Conservation (phyloP, 2,797 vertebrate species). For the Pangasius sanitwongsei region DNA sequence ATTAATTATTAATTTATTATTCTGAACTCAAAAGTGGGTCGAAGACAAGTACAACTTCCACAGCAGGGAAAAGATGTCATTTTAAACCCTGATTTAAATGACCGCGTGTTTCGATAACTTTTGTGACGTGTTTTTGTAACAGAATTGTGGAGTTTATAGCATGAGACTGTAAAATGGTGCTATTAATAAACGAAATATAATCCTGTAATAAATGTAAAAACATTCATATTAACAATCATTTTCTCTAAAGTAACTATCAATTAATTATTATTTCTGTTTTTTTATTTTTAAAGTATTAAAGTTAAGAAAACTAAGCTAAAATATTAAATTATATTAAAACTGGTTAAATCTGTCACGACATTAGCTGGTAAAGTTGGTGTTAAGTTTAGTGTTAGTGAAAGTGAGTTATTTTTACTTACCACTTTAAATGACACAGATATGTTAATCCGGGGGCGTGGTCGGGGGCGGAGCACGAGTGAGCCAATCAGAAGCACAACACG, state of each 20-base stretch:
- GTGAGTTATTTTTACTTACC: not conserved
- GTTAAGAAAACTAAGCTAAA: not conserved
- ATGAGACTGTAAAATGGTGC: not conserved
- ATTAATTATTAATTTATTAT: slow-evolving; percentile 15
- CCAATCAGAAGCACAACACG: not conserved
- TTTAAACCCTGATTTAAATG: not conserved
- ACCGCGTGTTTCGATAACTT: not conserved
- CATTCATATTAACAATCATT: not conserved
- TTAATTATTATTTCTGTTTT: not conserved
- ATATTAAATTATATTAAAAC: not conserved
- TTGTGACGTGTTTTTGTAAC: not conserved
- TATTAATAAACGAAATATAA: not conserved
- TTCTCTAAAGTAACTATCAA: not conserved
- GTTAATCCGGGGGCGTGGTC: not conserved
- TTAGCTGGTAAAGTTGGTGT: not conserved
- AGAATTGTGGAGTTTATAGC: not conserved
- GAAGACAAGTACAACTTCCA: not conserved
- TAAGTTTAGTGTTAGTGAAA: not conserved
- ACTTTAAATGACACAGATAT: too few relatives aligned
- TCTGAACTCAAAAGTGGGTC: slow-evolving; percentile 8
- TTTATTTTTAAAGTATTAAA: not conserved
- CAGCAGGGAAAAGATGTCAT: not conserved
- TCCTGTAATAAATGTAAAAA: not conserved
- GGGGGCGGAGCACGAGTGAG: not conserved
- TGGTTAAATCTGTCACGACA: not conserved